A percentile compares a stretch with the other conserved stretches of the same genome.
These are phyloP conservation scores for Tenualosa thibaudeaui DNA, from an alignment of 2,797 vertebrate species.

Conservation along the genomic window DNA sequence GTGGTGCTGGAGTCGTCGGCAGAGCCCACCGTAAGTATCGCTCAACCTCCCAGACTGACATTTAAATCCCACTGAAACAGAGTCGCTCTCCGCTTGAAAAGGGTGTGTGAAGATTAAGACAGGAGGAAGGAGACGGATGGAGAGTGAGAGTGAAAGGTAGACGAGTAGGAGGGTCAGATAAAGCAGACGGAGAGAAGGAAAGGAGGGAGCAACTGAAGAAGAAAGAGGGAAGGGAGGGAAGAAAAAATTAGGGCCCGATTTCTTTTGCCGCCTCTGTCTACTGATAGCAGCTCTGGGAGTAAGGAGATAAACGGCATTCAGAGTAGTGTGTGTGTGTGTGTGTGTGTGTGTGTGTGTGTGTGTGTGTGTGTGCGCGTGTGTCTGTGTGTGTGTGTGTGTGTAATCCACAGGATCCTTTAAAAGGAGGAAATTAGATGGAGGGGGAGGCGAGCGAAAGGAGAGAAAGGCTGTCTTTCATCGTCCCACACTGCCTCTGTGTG, in stretches of 20 bases:
- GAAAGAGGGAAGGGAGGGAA: not conserved
- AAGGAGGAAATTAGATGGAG: constrained; percentile 49
- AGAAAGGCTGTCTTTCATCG: constrained; percentile 58
- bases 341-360: constrained; percentile 34
- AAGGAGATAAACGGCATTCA: constrained; percentile 63
- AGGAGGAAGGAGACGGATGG: not conserved
- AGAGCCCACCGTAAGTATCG: not conserved
- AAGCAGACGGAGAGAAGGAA: constrained; percentile 37
- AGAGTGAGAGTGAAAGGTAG: not conserved
- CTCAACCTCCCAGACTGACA: not conserved
- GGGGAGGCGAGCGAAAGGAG: constrained; percentile 46
- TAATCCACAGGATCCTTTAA: constrained; percentile 44
- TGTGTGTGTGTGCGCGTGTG: constrained; percentile 38
- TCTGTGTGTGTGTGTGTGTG: constrained; percentile 34
- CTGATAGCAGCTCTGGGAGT: constrained; percentile 64
- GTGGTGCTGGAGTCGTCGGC: not conserved
- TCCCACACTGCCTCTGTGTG: constrained; percentile 52
- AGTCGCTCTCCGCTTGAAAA: not conserved
- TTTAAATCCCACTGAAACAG: not conserved
- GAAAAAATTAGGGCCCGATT: constrained; percentile 21
- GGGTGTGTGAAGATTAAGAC: constrained; percentile 5
- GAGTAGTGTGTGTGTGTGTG: constrained; percentile 54
- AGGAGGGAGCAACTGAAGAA: constrained; percentile 20
- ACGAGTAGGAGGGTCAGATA: not conserved
- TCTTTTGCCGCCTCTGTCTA: constrained; percentile 61